phyloP scores from a whole-genome alignment of 2,888 invertebrate genomes.

The Tanaodytes sp. region DNA sequence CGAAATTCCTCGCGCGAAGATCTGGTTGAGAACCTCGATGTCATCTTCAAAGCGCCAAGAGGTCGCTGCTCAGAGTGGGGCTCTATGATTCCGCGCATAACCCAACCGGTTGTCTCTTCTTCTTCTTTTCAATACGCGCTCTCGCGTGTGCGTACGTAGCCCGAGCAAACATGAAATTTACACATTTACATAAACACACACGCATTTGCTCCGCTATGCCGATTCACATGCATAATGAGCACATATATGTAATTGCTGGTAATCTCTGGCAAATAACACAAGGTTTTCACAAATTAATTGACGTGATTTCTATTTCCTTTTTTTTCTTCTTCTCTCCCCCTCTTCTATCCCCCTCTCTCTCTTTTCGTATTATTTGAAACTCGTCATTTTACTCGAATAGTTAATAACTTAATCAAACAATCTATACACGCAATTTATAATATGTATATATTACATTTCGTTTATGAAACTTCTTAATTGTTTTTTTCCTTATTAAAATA shows the following conservation, averaged over 20 bases:
- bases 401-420: too few relatives aligned
- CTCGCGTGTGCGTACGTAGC: constrained; percentile 55
- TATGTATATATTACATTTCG: too few relatives aligned
- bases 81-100: constrained; percentile 69
- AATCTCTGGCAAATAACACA: constrained; percentile 55
- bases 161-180: constrained; percentile 49
- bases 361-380: too few relatives aligned
- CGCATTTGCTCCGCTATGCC: constrained; percentile 48
- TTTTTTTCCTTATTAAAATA: too few relatives aligned
- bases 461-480: too few relatives aligned
- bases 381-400: too few relatives aligned
- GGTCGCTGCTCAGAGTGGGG: constrained; percentile 67
- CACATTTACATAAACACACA: constrained; percentile 52
- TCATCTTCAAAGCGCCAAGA: constrained; percentile 67
- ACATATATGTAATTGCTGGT: constrained; percentile 61
- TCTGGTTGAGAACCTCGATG: constrained; percentile 67
- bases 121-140: constrained; percentile 65
- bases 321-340: not conserved
- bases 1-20: constrained; percentile 12
- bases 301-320: constrained; percentile 32
- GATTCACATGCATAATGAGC: constrained; percentile 61
- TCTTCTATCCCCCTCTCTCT: not conserved
- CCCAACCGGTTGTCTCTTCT: constrained; percentile 70
- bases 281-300: constrained; percentile 46
- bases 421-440: too few relatives aligned